These are phyloP conservation scores for Mizuhopecten yessoensis DNA, from an alignment of 1,140 invertebrate genomes.

Conservation along the genomic window DNA sequence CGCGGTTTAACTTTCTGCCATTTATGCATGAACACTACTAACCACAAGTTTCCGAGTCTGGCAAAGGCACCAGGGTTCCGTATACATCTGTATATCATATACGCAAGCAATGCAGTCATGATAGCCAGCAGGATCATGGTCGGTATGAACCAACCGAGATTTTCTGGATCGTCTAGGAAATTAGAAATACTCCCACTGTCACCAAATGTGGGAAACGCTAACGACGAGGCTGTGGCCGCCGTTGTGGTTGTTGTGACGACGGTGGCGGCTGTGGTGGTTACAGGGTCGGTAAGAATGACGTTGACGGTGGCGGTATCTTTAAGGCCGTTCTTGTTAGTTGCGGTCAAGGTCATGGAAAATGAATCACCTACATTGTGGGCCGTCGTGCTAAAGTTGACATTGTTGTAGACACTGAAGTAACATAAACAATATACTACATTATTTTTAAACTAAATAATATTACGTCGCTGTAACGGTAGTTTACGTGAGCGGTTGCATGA, in stretches of 20 bases:
- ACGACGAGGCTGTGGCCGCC: background rate
- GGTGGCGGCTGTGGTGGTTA: conserved; percentile 43
- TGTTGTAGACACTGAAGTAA: conserved; percentile 41
- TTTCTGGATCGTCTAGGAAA: conserved; percentile 47
- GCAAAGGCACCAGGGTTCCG: conserved; percentile 42
- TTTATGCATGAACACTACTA: background rate
- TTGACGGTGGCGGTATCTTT: conserved; percentile 41
- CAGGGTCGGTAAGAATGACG: conserved; percentile 43
- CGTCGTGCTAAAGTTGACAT: conserved; percentile 1
- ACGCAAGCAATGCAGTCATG: conserved; percentile 43
- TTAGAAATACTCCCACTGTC: background rate
- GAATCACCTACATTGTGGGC: background rate
- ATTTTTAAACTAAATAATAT: too few species aligned
- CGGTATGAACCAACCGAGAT: conserved; percentile 58
- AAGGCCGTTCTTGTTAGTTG: conserved; percentile 23
- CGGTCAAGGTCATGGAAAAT: conserved; percentile 41
- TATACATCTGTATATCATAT: conserved; percentile 50
- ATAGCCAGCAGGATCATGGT: conserved; percentile 48
- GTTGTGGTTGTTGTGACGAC: conserved; percentile 34
- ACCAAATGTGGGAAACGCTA: conserved; percentile 10
- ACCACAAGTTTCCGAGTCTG: background rate
- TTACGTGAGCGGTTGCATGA: too few species aligned
- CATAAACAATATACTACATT: background rate
- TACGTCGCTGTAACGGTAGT: too few species aligned
- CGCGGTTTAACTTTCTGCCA: too few species aligned